phyloP scores from a whole-genome alignment of 2,888 invertebrate species.

The Amphipyra berbera region DNA sequence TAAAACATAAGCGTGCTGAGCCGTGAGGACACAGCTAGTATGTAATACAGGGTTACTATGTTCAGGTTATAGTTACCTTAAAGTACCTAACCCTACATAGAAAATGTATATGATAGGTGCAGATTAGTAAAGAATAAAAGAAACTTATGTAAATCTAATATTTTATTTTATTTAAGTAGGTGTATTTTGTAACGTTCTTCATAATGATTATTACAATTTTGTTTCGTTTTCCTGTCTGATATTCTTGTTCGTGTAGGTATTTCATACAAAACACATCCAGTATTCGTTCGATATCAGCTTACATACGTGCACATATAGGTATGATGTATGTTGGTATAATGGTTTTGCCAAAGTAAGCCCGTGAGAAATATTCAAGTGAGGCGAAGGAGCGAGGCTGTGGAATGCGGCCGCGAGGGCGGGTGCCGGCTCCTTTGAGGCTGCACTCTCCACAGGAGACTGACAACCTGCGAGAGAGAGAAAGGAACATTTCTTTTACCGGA shows the following conservation, averaged over 20 bases:
- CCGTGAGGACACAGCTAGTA: too few relatives aligned
- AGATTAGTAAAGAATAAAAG: too few relatives aligned
- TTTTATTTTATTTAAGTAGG: too few relatives aligned
- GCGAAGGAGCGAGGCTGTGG: conserved; percentile 80
- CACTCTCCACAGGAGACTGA: conserved; percentile 81
- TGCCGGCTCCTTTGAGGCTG: conserved; percentile 88
- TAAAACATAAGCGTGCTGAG: too few relatives aligned
- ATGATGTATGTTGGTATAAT: conserved; percentile 69
- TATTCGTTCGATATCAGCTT: conserved; percentile 46
- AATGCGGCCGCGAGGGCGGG: conserved; percentile 87
- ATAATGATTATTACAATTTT: conserved; percentile 28
- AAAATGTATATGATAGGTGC: too few relatives aligned
- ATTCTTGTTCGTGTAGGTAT: conserved; percentile 35
- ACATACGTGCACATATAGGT: conserved; percentile 54
- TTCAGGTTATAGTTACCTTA: too few relatives aligned
- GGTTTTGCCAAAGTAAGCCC: conserved; percentile 87
- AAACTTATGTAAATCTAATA: too few relatives aligned
- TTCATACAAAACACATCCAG: conserved; percentile 38
- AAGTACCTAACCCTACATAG: too few relatives aligned
- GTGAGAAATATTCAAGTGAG: conserved; percentile 89
- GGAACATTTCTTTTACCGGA: conserved; percentile 78
- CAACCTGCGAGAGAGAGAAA: conserved; percentile 82
- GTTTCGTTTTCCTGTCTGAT: conserved; percentile 43
- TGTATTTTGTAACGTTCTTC: conserved; percentile 13
- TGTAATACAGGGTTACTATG: too few relatives aligned